A percentile compares a stretch with the other conserved stretches of the same genome.
phyloP scores from a whole-genome alignment of 2,888 invertebrate species.

The Sphaerophoria rueppellii region DNA sequence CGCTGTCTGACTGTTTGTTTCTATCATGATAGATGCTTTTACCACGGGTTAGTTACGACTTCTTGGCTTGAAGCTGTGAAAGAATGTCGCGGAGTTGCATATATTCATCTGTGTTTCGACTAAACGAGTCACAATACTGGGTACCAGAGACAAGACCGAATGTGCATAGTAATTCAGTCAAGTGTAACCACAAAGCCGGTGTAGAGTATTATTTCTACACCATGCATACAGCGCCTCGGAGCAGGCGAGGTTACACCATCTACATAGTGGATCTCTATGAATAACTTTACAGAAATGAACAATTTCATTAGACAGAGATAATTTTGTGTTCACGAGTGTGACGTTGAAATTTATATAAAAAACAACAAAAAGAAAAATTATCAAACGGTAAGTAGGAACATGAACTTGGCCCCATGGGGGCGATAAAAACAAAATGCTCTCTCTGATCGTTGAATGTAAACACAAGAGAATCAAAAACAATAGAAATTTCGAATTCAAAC shows the following conservation, averaged over 20 bases:
- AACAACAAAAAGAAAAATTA: slow-evolving; percentile 19
- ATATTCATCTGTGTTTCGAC: slow-evolving; percentile 45
- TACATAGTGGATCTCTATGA: slow-evolving; percentile 21
- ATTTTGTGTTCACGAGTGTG: background rate
- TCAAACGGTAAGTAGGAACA: slow-evolving; percentile 34
- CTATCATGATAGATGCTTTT: background rate
- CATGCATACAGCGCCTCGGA: slow-evolving; percentile 46
- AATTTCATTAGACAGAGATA: slow-evolving; percentile 13
- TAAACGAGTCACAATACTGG: slow-evolving; percentile 37
- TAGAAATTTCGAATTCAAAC: slow-evolving; percentile 30
- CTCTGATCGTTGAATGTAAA: slow-evolving; percentile 8
- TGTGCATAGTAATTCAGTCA: slow-evolving; percentile 42
- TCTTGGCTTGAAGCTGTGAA: slow-evolving; percentile 33
- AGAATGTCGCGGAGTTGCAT: slow-evolving; percentile 69
- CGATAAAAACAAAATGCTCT: slow-evolving; percentile 28
- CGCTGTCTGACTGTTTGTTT: background rate
- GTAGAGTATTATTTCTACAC: slow-evolving; percentile 19
- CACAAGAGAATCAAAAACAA: slow-evolving; percentile 32
- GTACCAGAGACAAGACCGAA: background rate
- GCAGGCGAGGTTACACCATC: slow-evolving; percentile 62
- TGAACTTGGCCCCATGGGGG: slow-evolving; percentile 53
- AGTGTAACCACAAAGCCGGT: slow-evolving; percentile 49
- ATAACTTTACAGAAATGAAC: slow-evolving; percentile 9
- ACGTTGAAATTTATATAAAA: background rate
- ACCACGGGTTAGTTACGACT: background rate